Conservation (phyloP, 2,888 invertebrate species). For the Diloba caeruleocephala region DNA sequence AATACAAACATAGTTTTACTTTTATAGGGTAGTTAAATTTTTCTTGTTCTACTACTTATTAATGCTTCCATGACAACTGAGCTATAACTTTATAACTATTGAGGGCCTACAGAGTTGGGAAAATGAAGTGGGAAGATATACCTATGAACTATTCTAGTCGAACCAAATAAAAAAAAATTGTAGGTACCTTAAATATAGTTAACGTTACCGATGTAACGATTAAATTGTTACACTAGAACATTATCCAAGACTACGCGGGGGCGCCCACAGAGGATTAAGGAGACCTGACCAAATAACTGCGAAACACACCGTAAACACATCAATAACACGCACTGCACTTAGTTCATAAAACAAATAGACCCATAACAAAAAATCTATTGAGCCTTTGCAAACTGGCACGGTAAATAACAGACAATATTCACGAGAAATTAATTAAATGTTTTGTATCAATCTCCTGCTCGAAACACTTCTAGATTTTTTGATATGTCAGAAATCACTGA, state of each 20-base stretch:
- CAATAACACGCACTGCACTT: conserved; percentile 67
- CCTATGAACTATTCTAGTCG: too few relatives aligned
- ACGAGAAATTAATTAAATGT: conserved; percentile 30
- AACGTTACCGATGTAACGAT: conserved; percentile 1
- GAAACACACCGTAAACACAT: conserved; percentile 81
- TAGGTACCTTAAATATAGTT: too few relatives aligned
- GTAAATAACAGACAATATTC: conserved; percentile 27
- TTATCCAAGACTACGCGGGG: conserved; percentile 55
- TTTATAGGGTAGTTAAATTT: too few relatives aligned
- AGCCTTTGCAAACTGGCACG: conserved; percentile 17
- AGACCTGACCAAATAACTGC: conserved; percentile 75
- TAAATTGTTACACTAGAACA: background rate
- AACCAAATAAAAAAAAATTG: background rate
- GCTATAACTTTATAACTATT: too few relatives aligned
- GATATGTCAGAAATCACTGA: conserved; percentile 43
- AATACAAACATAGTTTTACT: too few relatives aligned
- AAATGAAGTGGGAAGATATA: too few relatives aligned
- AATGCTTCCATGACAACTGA: too few relatives aligned
- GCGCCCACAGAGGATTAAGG: conserved; percentile 46
- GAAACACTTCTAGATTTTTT: conserved; percentile 51
- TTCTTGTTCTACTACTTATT: too few relatives aligned
- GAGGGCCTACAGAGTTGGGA: too few relatives aligned
- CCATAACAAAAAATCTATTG: conserved; percentile 45
- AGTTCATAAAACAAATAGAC: conserved; percentile 44
- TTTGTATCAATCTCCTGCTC: conserved; percentile 34